Percentiles rank a stretch among this genome's conserved stretches.
These are phyloP conservation scores for Stenurella melanura DNA, from an alignment of 2,888 invertebrate genomes.

Conservation along the genomic window DNA sequence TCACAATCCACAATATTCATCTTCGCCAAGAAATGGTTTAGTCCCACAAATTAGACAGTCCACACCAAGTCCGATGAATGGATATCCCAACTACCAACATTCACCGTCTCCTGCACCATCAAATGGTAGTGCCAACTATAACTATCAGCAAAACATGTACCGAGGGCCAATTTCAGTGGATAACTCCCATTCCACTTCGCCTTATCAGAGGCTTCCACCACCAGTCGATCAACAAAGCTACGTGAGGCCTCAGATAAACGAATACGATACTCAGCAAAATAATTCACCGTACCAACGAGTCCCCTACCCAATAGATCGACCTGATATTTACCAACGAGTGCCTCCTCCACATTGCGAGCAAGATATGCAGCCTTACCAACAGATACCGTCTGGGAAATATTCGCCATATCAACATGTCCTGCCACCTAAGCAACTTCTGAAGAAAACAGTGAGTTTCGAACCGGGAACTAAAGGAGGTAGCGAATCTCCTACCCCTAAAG, in stretches of 20 bases:
- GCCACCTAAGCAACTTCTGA: slow-evolving; percentile 78
- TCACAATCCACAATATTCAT: slow-evolving; percentile 47
- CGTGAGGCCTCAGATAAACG: slow-evolving; percentile 37
- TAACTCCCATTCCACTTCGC: slow-evolving; percentile 56
- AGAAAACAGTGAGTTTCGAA: slow-evolving; percentile 84
- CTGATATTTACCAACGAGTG: slow-evolving; percentile 67
- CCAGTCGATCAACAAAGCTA: slow-evolving; percentile 52
- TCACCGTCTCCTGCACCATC: slow-evolving; percentile 68
- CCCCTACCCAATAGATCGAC: slow-evolving; percentile 35
- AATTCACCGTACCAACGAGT: slow-evolving; percentile 63
- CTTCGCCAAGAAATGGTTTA: slow-evolving; percentile 49
- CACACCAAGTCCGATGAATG: slow-evolving; percentile 58
- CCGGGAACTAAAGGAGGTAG: slow-evolving; percentile 81
- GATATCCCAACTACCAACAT: slow-evolving; percentile 64
- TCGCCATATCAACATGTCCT: slow-evolving; percentile 80
- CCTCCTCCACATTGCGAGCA: slow-evolving; percentile 61
- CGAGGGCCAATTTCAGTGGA: slow-evolving; percentile 40
- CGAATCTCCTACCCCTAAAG: slow-evolving; percentile 66
- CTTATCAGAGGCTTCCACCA: slow-evolving; percentile 64
- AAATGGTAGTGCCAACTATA: slow-evolving; percentile 60
- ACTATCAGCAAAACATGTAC: slow-evolving; percentile 57
- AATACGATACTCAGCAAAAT: slow-evolving; percentile 54
- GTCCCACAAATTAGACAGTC: slow-evolving; percentile 58
- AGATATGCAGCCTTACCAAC: slow-evolving; percentile 64
- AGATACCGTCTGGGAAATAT: slow-evolving; percentile 69